A percentile compares a stretch with the other conserved stretches of the same genome.
phyloP scores from a whole-genome alignment of 2,113 vertebrate genomes.

The Eonycteris spelaea region DNA sequence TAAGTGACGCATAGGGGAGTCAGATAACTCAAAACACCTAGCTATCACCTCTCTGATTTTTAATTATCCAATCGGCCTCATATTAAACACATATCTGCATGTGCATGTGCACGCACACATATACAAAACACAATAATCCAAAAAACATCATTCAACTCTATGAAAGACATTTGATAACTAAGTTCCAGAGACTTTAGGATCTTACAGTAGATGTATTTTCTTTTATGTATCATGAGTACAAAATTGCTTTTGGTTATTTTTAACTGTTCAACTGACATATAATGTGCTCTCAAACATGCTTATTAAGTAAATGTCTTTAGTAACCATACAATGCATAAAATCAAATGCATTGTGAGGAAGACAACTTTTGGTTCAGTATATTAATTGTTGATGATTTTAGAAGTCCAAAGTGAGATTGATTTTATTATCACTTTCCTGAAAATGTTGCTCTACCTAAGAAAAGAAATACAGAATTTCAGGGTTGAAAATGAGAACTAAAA shows the following conservation, averaged over 20 bases:
- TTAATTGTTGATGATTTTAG: background rate
- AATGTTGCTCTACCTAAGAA: background rate
- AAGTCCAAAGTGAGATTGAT: background rate
- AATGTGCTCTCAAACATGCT: background rate
- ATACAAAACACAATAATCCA: background rate
- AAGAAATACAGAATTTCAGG: background rate
- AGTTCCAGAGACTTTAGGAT: background rate
- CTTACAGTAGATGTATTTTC: background rate
- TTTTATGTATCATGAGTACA: background rate
- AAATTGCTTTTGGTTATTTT: background rate
- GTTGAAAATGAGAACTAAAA: background rate
- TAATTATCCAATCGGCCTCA: background rate
- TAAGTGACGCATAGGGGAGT: background rate
- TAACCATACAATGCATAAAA: background rate
- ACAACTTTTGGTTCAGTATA: background rate
- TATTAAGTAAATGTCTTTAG: background rate
- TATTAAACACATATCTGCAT: background rate
- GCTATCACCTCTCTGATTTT: background rate
- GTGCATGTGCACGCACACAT: background rate
- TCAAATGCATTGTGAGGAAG: background rate
- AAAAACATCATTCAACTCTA: background rate
- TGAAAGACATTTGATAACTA: background rate
- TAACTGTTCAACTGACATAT: background rate
- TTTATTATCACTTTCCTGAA: background rate
- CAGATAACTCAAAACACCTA: background rate